Conservation (phyloP, 1,140 invertebrate genomes). For the Drosophila subpulchrella region DNA sequence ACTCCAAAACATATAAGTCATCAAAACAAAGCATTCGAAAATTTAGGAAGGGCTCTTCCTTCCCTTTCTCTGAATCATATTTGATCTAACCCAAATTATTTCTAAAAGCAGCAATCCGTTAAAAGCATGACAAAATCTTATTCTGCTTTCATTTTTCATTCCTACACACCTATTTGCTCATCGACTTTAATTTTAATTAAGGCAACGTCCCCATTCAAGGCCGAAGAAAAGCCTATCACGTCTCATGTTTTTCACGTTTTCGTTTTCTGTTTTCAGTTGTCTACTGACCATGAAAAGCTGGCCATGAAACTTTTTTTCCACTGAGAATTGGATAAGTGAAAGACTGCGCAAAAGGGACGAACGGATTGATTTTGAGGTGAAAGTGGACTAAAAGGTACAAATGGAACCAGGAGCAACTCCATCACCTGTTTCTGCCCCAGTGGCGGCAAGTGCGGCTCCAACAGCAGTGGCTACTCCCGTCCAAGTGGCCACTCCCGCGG, state of each 20-base stretch:
- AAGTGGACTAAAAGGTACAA: neutral
- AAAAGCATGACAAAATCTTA: slow-evolving; percentile 3
- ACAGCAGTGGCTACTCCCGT: neutral
- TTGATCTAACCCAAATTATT: slow-evolving; percentile 9
- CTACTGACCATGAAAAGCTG: slow-evolving; percentile 10
- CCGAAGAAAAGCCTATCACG: slow-evolving; percentile 15
- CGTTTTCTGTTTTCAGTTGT: slow-evolving; percentile 14
- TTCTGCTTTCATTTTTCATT: neutral
- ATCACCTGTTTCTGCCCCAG: slow-evolving; percentile 3
- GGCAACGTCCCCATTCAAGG: slow-evolving; percentile 45
- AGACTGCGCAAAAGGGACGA: neutral
- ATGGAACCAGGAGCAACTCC: slow-evolving; percentile 20
- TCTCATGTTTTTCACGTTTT: neutral
- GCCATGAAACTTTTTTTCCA: slow-evolving; percentile 10
- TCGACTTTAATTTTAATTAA: slow-evolving; percentile 1
- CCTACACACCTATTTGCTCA: neutral
- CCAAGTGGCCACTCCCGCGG: neutral
- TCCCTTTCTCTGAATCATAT: no score
- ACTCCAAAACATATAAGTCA: no score
- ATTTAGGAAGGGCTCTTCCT: no score
- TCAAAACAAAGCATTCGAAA: no score
- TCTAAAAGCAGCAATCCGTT: neutral
- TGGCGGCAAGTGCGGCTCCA: neutral
- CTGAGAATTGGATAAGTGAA: neutral
- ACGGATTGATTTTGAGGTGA: neutral